Base-by-base conservation (phyloP, 2,113 vertebrate species). In the Nothoprocta perdicaria region DNA sequence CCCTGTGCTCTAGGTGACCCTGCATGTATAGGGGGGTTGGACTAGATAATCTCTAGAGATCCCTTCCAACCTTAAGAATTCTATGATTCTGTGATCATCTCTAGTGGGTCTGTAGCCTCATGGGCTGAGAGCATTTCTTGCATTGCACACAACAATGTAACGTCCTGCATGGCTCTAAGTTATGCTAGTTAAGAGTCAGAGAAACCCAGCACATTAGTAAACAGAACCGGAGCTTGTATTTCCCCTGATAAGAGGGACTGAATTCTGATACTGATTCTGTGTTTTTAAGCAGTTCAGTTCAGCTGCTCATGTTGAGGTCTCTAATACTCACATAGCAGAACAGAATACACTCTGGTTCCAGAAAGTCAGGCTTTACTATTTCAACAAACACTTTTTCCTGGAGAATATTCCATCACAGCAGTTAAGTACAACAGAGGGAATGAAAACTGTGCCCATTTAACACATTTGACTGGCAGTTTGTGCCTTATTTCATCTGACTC, bases 361-460 rank as follows among this genome's bases (percentile, higher is more conserved):
- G 19, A 43, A 0, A 73, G 48, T 26, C 62, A 65, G 78, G 52
- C 57, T 29, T 92, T 53, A 63, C 0, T 29, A 62, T n/a, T 83
- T 7, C 46, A 69, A 67, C 60, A 68, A 63, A 58, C 53, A 62
- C 58, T 52, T 63, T 50, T 53, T 22, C 8, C 12, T 8, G 7
- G 29, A 62, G 31, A 15, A 21, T 46, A 2, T 50, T 33, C 61
- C 45, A 75, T 18, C 29, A 4, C 73, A 38, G 85, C 40, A 60
- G 61, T 65, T 31, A 62, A 50, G 1, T 38, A 1, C 38, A 22
- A 26, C 29, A 46, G 10, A 61, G 12, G 58, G 66, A 78, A 60
- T 0, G 14, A 14, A 27, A 35, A n/a, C 16, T 1, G 0, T 22
- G 46, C 58, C 72, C 40, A 1, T 26, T 62, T 57, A 16, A n/a